Evolutionary conservation across 2,113 vertebrate species (phyloP).

Genomic region (Phodopus roborovskii): DNA sequence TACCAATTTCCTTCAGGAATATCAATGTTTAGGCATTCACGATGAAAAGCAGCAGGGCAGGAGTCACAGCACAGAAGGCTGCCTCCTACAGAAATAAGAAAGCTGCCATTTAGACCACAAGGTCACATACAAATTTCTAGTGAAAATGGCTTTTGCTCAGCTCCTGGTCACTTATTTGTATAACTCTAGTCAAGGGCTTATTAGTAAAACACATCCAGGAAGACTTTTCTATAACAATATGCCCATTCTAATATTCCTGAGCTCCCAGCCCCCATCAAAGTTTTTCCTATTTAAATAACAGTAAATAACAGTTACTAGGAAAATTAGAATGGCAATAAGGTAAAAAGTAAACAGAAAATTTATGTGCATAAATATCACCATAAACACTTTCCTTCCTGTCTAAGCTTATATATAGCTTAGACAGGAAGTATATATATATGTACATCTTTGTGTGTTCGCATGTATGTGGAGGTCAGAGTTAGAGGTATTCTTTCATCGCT

Average conservation of each 20-base stretch:
- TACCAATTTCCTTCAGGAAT: constrained; percentile 99
- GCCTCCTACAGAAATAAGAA: constrained; percentile 89
- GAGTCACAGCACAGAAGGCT: constrained; percentile 99
- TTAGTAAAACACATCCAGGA: constrained; percentile 13
- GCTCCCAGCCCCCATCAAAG: background rate
- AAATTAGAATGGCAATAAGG: background rate
- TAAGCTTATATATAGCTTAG: background rate
- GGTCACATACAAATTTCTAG: background rate
- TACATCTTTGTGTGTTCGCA: too few species aligned
- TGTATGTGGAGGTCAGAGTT: background rate
- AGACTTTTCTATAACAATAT: background rate
- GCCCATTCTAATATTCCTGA: background rate
- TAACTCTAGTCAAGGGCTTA: background rate
- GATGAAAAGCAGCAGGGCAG: constrained; percentile 97
- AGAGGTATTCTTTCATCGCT: background rate
- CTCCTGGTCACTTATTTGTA: background rate
- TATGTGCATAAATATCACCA: background rate
- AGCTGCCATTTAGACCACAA: constrained; percentile 29
- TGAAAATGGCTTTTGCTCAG: background rate
- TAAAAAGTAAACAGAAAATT: background rate
- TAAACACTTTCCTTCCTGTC: background rate
- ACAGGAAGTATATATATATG: too few species aligned
- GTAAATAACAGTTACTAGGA: background rate
- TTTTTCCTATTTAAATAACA: background rate
- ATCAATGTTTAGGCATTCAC: constrained; percentile 98